Evolutionary conservation across 2,888 invertebrate species (phyloP).

Genomic region (Phragmatobia fuliginosa): DNA sequence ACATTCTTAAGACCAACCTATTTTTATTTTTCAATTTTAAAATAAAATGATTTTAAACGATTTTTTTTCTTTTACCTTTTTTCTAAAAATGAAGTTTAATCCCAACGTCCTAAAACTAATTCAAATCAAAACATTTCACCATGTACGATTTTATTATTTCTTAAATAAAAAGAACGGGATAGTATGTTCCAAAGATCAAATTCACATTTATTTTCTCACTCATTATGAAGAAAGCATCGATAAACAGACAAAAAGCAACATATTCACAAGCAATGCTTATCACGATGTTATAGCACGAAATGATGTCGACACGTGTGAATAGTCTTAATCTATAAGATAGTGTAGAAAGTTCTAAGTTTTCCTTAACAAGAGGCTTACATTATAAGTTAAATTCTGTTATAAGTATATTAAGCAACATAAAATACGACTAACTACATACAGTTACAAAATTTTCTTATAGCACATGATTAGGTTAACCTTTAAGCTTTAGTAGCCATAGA

Average conservation of each 20-base stretch:
- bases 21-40: constrained; percentile 50
- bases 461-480: background rate
- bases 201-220: constrained; percentile 36
- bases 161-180: constrained; percentile 20
- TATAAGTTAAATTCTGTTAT: background rate
- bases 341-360: background rate
- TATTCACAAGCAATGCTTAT: constrained; percentile 49
- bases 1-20: constrained; percentile 45
- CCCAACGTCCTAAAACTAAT: constrained; percentile 42
- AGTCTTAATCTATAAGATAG: constrained; percentile 8
- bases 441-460: background rate
- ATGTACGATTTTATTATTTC: constrained; percentile 31
- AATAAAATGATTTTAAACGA: constrained; percentile 57
- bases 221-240: constrained; percentile 42
- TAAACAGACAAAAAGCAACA: constrained; percentile 34
- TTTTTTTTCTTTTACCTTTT: constrained; percentile 52
- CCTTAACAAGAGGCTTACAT: background rate
- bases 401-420: background rate
- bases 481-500: background rate
- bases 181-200: constrained; percentile 31
- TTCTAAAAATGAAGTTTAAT: constrained; percentile 34
- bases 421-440: constrained; percentile 1
- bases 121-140: constrained; percentile 35
- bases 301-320: constrained; percentile 38
- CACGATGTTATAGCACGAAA: constrained; percentile 46